phyloP scores from a whole-genome alignment of 2,888 invertebrate genomes.

The Endotricha flammealis region DNA sequence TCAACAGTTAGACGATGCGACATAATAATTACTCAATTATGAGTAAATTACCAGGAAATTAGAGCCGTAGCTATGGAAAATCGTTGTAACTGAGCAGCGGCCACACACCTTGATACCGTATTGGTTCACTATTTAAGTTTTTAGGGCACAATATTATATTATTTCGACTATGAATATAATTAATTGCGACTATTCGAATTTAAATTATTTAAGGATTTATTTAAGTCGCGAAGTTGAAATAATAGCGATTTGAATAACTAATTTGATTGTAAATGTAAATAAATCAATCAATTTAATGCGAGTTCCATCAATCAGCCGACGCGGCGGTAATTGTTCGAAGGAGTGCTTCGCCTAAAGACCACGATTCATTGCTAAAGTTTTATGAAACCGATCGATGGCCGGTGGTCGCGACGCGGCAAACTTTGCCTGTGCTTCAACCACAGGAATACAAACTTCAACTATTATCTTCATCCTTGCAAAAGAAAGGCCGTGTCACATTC shows the following conservation, averaged over 20 bases:
- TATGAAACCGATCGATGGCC: neutral
- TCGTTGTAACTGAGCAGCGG: slow-evolving; percentile 18
- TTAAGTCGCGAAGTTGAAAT: slow-evolving; percentile 10
- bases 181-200: too few relatives aligned
- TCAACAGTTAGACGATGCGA: neutral
- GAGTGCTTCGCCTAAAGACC: neutral
- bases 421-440: slow-evolving; percentile 5
- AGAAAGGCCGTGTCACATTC: neutral
- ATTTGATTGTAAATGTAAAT: slow-evolving; percentile 22
- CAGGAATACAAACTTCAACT: neutral
- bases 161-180: too few relatives aligned
- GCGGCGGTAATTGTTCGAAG: slow-evolving; percentile 1
- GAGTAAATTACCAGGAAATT: slow-evolving; percentile 33
- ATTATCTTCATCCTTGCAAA: neutral
- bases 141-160: too few relatives aligned
- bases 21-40: slow-evolving; percentile 33
- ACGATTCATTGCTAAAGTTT: slow-evolving; percentile 1
- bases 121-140: too few relatives aligned
- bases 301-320: slow-evolving; percentile 25
- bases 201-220: too few relatives aligned
- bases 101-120: slow-evolving; percentile 27
- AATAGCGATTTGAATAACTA: slow-evolving; percentile 8
- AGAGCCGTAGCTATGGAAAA: slow-evolving; percentile 32
- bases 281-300: slow-evolving; percentile 29
- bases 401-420: neutral